These are phyloP conservation scores for Nebria ingens DNA, from an alignment of 1,140 invertebrate genomes.

Conservation along the genomic window DNA sequence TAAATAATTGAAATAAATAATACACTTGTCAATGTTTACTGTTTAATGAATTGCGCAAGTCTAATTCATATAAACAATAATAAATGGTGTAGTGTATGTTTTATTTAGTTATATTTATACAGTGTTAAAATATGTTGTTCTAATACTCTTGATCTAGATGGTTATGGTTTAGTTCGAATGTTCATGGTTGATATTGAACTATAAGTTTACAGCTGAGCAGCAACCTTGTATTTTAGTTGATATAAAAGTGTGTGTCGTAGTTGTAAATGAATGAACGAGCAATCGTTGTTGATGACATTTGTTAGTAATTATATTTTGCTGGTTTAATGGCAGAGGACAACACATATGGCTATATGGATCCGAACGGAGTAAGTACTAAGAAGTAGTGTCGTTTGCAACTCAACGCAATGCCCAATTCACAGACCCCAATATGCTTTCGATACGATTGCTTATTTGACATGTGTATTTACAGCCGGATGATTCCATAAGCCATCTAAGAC, in stretches of 20 bases:
- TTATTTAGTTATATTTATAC: too few species aligned
- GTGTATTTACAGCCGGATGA: slow-evolving; percentile 59
- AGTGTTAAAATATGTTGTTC: too few species aligned
- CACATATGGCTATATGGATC: slow-evolving; percentile 29
- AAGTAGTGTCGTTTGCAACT: too few species aligned
- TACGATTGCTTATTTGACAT: background rate
- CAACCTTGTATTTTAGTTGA: background rate
- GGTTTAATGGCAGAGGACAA: slow-evolving; percentile 27
- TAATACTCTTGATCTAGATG: too few species aligned
- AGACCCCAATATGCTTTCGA: background rate
- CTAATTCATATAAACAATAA: too few species aligned
- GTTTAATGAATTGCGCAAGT: too few species aligned
- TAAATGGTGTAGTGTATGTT: too few species aligned
- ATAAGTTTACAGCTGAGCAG: too few species aligned
- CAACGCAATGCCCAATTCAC: background rate
- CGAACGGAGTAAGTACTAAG: slow-evolving; percentile 33
- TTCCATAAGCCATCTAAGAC: slow-evolving; percentile 59
- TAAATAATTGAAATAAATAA: too few species aligned
- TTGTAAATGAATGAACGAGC: background rate
- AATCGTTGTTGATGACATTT: slow-evolving; percentile 6
- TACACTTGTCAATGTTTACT: too few species aligned
- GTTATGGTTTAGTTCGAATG: too few species aligned
- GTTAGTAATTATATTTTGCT: slow-evolving; percentile 2
- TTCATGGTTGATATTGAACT: too few species aligned
- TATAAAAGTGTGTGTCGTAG: background rate